Conservation (phyloP, 2,888 invertebrate species). For the Melangyna quadrimaculata region DNA sequence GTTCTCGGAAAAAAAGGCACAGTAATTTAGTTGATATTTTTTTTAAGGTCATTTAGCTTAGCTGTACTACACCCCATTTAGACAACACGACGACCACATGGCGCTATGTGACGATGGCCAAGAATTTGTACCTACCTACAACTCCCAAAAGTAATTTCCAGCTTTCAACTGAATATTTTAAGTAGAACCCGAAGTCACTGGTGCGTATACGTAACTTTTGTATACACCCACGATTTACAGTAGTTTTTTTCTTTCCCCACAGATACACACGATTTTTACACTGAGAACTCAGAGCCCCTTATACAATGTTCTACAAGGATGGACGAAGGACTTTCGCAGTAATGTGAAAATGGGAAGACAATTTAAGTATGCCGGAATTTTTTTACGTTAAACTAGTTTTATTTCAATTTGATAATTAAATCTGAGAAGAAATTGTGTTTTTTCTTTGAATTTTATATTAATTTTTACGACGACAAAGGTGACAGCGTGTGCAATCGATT, state of each 20-base stretch:
- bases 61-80: constrained; percentile 3
- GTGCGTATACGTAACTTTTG: constrained; percentile 78
- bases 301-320: constrained; percentile 35
- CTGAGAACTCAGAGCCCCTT: constrained; percentile 22
- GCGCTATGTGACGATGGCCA: constrained; percentile 31
- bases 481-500: constrained; percentile 64
- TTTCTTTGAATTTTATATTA: neutral
- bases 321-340: constrained; percentile 25
- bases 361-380: constrained; percentile 31
- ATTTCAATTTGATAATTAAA: neutral
- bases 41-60: constrained; percentile 50
- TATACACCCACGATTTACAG: constrained; percentile 52
- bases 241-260: constrained; percentile 28
- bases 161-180: constrained; percentile 54
- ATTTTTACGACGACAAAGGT: constrained; percentile 9
- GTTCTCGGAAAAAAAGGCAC: constrained; percentile 25
- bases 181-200: constrained; percentile 73
- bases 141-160: constrained; percentile 60
- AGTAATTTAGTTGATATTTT: constrained; percentile 4
- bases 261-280: constrained; percentile 67
- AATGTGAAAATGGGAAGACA: neutral
- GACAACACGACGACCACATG: constrained; percentile 50
- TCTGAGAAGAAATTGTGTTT: neutral
- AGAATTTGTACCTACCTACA: constrained; percentile 56
- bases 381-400: neutral